These are phyloP conservation scores for Pipistrellus pipistrellus DNA, from an alignment of 2,797 vertebrate genomes.

Conservation along the genomic window DNA sequence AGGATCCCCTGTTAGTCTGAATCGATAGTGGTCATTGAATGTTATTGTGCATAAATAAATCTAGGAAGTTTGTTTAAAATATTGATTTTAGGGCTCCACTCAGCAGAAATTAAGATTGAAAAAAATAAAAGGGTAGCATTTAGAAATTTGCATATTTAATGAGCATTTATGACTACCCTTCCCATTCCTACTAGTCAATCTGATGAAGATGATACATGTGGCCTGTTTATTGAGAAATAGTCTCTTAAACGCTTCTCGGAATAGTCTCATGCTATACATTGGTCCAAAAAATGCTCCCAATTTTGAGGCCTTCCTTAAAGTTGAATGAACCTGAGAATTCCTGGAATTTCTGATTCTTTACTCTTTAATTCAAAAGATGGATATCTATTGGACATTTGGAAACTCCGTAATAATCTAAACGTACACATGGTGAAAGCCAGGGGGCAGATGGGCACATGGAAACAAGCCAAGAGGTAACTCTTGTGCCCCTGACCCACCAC, in stretches of 20 bases:
- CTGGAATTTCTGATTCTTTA: not conserved
- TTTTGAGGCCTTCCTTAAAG: not conserved
- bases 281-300: not conserved
- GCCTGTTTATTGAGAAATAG: not conserved
- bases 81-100: not conserved
- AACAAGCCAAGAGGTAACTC: not conserved
- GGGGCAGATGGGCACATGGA: not conserved
- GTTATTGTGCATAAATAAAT: not conserved
- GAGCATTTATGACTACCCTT: not conserved
- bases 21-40: not conserved
- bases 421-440: not conserved
- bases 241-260: not conserved
- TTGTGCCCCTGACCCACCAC: accelerated
- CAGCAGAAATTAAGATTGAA: not conserved
- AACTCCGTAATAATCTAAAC: not conserved
- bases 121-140: not conserved
- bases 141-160: not conserved
- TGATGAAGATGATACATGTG: not conserved
- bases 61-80: not conserved
- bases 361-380: not conserved
- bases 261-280: not conserved
- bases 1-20: not conserved
- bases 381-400: not conserved
- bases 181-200: not conserved
- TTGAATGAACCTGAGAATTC: not conserved